Base-by-base conservation (phyloP, 2,888 invertebrate genomes). In the Napeogenes sylphis region DNA sequence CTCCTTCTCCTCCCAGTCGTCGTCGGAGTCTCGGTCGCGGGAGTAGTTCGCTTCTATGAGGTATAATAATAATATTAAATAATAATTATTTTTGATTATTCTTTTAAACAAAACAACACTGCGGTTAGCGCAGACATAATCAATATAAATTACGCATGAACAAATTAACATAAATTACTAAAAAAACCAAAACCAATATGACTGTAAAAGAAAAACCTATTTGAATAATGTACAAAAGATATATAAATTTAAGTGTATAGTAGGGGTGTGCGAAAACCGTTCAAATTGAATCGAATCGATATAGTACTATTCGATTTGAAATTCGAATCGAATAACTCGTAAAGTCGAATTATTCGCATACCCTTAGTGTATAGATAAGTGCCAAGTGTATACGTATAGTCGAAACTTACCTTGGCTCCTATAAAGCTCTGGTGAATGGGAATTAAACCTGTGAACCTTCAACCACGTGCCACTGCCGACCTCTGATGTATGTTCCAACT, bases 1-100 rank as follows among this genome's bases (percentile, higher is more conserved):
- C 81, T 97, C 96, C 69, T 93, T 93, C 75, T 96, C 95, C 84
- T 95, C 94, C 95, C 96, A 96, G 64, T 87, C 85, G 66, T 94
- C 94, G 75, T 94, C 93, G 0, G 93, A 92, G 72, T 93, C 92
- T 59, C 93, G 92, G 73, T 92, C 92, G 58, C 91, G 91, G 72
- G 91, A 90, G 68, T 89, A 86, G 71, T 91, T 92, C 71, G 91
- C 90, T 84, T 90, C 92, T 84, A 84, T 78, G 58, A 65, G 75
- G 70, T 64, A 69, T 68, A 67, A 30, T 61, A 13, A 46, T 42
- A 62, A 12, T 56, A n/a, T 13, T 33, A 45, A 45, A 46, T 56
- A 38, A 14, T 0, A 13, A 6, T 42, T 42, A 12, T 42, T 8
- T 38, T 10, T 35, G 54, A 14, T 12, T 21, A 46, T 55, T 57